These are phyloP conservation scores for Archaeoteleia sp. DNA, from an alignment of 2,888 invertebrate genomes.

Conservation along the genomic window DNA sequence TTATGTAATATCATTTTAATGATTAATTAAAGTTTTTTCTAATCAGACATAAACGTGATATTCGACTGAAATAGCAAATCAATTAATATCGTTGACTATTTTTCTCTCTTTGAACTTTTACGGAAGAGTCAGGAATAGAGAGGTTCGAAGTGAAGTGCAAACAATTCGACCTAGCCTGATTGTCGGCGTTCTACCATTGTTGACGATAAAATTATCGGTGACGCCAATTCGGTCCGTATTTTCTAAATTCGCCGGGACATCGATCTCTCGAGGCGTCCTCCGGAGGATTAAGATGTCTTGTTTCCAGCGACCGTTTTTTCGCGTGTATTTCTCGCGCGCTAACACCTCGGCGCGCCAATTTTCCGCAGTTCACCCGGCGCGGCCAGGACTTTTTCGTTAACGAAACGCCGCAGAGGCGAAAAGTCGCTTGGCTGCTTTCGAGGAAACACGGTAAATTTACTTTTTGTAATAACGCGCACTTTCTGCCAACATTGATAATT, in stretches of 20 bases:
- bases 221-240: constrained; percentile 23
- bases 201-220: constrained; percentile 35
- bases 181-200: too few relatives aligned
- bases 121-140: too few relatives aligned
- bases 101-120: too few relatives aligned
- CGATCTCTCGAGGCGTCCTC: constrained; percentile 27
- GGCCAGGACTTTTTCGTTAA: constrained; percentile 48
- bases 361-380: constrained; percentile 29
- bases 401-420: constrained; percentile 42
- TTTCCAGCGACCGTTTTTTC: constrained; percentile 10
- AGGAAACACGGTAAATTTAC: constrained; percentile 34
- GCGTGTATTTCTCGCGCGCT: background rate
- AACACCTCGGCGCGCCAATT: constrained; percentile 20
- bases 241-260: constrained; percentile 27
- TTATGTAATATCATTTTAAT: too few relatives aligned
- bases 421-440: constrained; percentile 16
- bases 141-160: constrained; percentile 19
- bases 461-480: constrained; percentile 28
- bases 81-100: too few relatives aligned
- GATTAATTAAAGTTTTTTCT: too few relatives aligned
- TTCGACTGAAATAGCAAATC: too few relatives aligned
- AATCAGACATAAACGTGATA: too few relatives aligned
- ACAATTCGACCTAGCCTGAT: constrained; percentile 19
- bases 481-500: too few relatives aligned
- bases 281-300: constrained; percentile 24